A percentile compares a stretch with the other conserved stretches of the same genome.
phyloP scores from a whole-genome alignment of 2,888 invertebrate genomes.

The Notodonta ziczac region DNA sequence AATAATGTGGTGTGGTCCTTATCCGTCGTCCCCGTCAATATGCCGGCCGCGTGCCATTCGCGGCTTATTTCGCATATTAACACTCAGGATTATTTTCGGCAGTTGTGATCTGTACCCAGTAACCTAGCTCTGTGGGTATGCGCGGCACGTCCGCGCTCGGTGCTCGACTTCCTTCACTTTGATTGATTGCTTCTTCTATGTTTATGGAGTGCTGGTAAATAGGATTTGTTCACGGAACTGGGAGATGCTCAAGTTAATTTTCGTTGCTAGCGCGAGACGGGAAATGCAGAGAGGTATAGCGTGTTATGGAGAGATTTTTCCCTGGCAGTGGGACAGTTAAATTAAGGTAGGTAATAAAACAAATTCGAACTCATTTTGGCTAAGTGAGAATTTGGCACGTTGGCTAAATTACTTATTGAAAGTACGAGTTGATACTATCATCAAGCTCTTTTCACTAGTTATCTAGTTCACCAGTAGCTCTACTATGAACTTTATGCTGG shows the following conservation, averaged over 20 bases:
- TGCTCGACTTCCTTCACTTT: constrained; percentile 26
- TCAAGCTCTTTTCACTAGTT: no score
- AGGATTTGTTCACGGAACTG: background rate
- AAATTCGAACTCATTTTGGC: no score
- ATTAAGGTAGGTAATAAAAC: no score
- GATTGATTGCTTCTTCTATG: constrained; percentile 15
- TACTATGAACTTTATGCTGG: no score
- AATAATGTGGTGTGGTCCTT: background rate
- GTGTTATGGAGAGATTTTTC: no score
- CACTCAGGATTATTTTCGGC: constrained; percentile 30
- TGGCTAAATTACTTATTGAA: no score
- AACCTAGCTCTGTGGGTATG: constrained; percentile 24
- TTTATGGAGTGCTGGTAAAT: constrained; percentile 3
- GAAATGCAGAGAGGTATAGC: no score
- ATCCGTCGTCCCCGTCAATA: background rate
- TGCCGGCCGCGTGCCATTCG: constrained; percentile 17
- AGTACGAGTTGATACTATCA: no score
- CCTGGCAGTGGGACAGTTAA: no score
- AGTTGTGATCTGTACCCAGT: constrained; percentile 21
- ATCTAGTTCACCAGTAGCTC: no score
- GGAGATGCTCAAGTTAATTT: background rate
- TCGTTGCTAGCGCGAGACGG: no score
- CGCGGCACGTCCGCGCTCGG: constrained; percentile 28
- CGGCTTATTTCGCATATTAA: constrained; percentile 39
- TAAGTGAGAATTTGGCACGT: no score